Base-by-base conservation (phyloP, 2,888 invertebrate genomes). In the Epistrophe eligans region DNA sequence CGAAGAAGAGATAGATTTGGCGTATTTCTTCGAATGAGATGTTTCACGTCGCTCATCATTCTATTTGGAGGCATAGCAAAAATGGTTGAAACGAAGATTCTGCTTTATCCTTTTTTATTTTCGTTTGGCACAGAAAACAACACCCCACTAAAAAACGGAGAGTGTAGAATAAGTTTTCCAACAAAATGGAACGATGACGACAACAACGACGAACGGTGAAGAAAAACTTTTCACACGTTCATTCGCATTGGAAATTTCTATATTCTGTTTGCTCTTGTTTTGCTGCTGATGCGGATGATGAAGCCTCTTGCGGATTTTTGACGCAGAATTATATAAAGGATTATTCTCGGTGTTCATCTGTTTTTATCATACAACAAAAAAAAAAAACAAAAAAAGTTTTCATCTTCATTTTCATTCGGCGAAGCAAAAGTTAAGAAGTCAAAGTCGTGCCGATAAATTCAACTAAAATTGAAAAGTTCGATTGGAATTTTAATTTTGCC, bases 181-280 rank as follows among this genome's bases (percentile, higher is more conserved):
- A 55, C 60, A 70, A 55, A 83, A 45, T 35, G n/a, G 43, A 6
- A 45, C 52, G 24, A 52, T 28, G 24, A 24, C 15, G 13, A 9
- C 28, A 9, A 8, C 24, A 6, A 13, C 7, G 50, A 24, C 4
- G 0, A 24, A 28, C 8, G 15, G 28, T 28, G 24, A 9, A 11
- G 35, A 35, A 71, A 85, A 85, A 73, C 15, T 74, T 85, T 74
- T 82, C 73, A 79, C 85, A 85, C 82, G 85, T 85, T 85, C 62
- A 9, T 62, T 50, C 81, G 15, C 32, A 28, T 55, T 70, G 77
- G 62, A 35, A 77, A 70, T 66, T 71, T 72, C 70, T 67, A 40
- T 67, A 40, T 57, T 70, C 50, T 43, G 60, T 57, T 73, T 77
- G 60, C 24, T 52, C 62, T 83, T 79, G 50, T 58, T 60, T 58